Percentiles rank a stretch among this genome's conserved stretches.
phyloP scores from a whole-genome alignment of 2,113 vertebrate genomes.

The Bettongia penicillata region DNA sequence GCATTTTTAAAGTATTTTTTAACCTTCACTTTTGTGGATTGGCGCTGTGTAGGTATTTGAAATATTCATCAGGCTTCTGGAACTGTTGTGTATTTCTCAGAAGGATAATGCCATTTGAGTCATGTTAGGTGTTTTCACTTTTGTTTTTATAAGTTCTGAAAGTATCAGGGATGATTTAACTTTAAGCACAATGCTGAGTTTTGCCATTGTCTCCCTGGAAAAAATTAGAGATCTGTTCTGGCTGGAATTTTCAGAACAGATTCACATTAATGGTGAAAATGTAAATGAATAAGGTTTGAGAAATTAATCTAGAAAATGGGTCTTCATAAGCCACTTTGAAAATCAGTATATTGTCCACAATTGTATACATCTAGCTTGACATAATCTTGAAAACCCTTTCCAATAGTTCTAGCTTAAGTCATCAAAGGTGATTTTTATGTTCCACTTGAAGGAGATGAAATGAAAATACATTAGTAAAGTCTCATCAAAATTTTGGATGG shows the following conservation, averaged over 20 bases:
- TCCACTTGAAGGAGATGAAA: neutral
- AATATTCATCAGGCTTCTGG: neutral
- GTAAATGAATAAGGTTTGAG: neutral
- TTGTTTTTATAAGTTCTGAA: neutral
- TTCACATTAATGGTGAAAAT: neutral
- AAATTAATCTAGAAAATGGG: neutral
- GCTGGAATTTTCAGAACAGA: neutral
- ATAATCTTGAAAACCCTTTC: neutral
- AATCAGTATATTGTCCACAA: neutral
- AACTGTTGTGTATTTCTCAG: neutral
- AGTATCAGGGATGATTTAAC: neutral
- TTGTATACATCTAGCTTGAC: neutral
- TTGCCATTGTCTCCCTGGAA: neutral
- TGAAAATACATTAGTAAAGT: neutral
- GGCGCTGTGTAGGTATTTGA: neutral
- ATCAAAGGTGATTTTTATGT: neutral
- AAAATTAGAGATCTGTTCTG: neutral
- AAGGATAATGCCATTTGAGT: neutral
- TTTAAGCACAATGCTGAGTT: neutral
- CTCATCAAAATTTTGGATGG: constrained; percentile 16
- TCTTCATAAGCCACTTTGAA: neutral
- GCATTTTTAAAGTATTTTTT: neutral
- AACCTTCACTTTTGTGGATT: neutral
- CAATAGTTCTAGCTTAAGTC: neutral
- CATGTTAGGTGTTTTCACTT: neutral